phyloP scores from a whole-genome alignment of 2,888 invertebrate species.

The Sinohyriopsis cumingii region DNA sequence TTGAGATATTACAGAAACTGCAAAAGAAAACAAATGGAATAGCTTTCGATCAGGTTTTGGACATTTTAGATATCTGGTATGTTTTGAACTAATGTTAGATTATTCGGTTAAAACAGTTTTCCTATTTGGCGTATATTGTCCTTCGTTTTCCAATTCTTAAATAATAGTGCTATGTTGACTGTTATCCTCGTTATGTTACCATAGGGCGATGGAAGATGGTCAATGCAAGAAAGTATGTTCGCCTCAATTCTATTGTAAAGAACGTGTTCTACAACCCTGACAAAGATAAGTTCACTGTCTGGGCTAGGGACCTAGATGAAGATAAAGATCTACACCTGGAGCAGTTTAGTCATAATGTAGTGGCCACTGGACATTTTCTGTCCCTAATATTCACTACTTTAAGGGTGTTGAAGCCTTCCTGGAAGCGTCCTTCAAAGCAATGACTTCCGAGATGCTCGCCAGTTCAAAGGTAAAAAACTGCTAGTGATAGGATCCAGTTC shows the following conservation, averaged over 20 bases:
- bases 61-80: too few species aligned
- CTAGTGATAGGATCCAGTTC: conserved; percentile 22
- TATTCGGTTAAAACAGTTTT: too few species aligned
- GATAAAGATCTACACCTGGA: neutral
- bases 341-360: conserved; percentile 2
- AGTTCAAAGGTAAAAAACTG: conserved; percentile 20
- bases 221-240: neutral
- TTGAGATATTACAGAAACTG: too few species aligned
- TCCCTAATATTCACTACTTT: conserved; percentile 6
- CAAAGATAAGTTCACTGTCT: conserved; percentile 10
- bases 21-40: too few species aligned
- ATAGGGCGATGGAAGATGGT: neutral
- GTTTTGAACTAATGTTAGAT: too few species aligned
- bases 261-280: conserved; percentile 6
- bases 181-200: neutral
- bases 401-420: conserved; percentile 3
- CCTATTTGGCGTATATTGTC: neutral
- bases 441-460: conserved; percentile 18
- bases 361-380: conserved; percentile 6
- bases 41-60: too few species aligned
- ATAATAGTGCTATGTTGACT: too few species aligned
- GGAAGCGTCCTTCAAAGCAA: conserved; percentile 10
- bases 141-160: too few species aligned
- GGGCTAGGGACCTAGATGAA: conserved; percentile 1
- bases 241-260: conserved; percentile 1